Evolutionary conservation across 2,113 vertebrate genomes (phyloP).

Genomic region (Scolopax mira): DNA sequence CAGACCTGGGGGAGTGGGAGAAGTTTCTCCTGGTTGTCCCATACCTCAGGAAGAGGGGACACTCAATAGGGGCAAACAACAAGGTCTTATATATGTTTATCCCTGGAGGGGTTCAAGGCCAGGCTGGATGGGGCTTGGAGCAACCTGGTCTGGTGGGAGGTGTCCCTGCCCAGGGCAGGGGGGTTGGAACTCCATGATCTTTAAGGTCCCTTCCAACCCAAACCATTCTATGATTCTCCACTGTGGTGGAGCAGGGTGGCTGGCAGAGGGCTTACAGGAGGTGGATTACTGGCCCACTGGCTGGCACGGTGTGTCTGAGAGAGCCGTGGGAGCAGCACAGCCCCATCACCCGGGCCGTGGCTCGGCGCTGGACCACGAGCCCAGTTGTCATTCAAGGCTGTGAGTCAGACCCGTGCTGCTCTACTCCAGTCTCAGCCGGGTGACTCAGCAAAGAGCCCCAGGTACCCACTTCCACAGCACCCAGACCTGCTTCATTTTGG

Average conservation of each 20-base stretch:
- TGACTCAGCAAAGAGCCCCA: background rate
- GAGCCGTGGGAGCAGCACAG: background rate
- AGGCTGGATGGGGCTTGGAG: background rate
- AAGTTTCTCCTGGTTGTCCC: background rate
- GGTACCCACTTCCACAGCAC: fast-evolving
- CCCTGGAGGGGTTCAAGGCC: background rate
- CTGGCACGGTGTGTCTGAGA: fast-evolving
- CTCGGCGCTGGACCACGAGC: fast-evolving
- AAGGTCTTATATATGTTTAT: background rate
- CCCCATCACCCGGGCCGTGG: background rate
- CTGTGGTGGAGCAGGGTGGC: fast-evolving
- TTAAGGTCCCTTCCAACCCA: background rate
- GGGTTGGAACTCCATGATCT: background rate
- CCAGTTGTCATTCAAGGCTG: fast-evolving
- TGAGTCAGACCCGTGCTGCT: fast-evolving
- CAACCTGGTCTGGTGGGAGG: background rate
- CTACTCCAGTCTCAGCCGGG: background rate
- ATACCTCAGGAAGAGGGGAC: background rate
- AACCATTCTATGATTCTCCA: background rate
- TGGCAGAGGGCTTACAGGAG: background rate
- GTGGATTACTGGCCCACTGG: fast-evolving
- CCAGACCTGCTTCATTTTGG: background rate
- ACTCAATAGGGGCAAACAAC: background rate
- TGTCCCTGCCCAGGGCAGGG: background rate
- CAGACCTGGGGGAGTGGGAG: background rate